Evolutionary conservation across 2,113 vertebrate genomes (phyloP), one percentile per base, ranked within the genome.

Genomic region (Amblyornis subalaris): DNA sequence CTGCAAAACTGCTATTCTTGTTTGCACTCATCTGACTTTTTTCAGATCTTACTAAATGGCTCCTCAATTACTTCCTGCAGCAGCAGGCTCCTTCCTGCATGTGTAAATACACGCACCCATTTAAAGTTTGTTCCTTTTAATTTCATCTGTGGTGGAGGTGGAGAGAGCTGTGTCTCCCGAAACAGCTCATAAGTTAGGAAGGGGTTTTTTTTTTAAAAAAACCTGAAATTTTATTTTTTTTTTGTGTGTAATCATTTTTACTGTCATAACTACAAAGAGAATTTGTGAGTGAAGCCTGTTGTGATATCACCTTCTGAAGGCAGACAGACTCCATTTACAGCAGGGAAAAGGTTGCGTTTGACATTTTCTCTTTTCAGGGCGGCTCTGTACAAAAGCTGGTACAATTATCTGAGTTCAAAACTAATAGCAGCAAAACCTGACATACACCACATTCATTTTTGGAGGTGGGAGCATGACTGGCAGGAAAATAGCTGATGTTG

Each of bases 371-470:
- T 77, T 94, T 73, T 76, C 74, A 58, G 29, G n/a, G 44, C 58
- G 54, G 23, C 38, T 89, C 50, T 76, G 38, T 71, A 85, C 55
- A 38, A 89, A 66, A 28, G 36, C n/a, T 79, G 77, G 67, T 70
- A 91, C 38, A 89, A 89, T 89, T 84, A 87, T 91, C 31, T 66
- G 62, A 87, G 80, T 78, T 94, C 80, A 92, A 75, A 94, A 75
- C 44, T 2, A 5, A 75, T 40, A 70, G 58, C 71, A 96, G 67
- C 29, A 79, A 91, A 88, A 76, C 24, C 33, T 92, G 93, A 89
- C 81, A 77, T 62, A 48, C 16, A 33, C 31, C n/a, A 22, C 53
- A 50, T 64, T 85, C 64, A 35, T 42, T 93, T 94, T 74, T 70
- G n/a, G 35, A 88, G 82, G 79, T 93, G 44, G 85, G 92, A 92